These are phyloP conservation scores for Myocastor coypus DNA, from an alignment of 2,113 vertebrate genomes.

Conservation along the genomic window DNA sequence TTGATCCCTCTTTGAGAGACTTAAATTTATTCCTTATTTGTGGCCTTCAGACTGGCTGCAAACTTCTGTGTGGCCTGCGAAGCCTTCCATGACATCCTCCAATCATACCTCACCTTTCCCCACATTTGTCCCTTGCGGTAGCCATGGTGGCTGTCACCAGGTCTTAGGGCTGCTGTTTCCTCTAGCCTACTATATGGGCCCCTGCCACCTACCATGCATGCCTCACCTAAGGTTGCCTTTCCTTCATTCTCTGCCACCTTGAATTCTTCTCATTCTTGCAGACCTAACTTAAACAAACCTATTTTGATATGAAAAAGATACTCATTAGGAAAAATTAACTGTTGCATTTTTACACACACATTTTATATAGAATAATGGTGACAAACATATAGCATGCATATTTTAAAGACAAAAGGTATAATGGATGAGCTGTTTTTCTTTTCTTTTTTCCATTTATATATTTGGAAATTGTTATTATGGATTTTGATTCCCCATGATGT, in stretches of 20 bases:
- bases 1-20: not conserved
- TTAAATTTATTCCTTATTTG: not conserved
- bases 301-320: not conserved
- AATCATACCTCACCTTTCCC: not conserved
- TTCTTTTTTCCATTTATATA: too few species aligned
- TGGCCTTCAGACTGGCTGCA: not conserved
- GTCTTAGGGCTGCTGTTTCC: not conserved
- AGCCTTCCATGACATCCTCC: not conserved
- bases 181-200: not conserved
- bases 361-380: not conserved
- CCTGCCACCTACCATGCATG: too few species aligned
- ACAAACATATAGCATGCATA: not conserved
- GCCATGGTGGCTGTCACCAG: not conserved
- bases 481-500: not conserved
- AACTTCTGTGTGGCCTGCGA: not conserved
- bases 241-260: not conserved
- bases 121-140: not conserved
- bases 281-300: not conserved
- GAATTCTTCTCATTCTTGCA: constrained; percentile 22
- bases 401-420: not conserved
- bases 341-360: not conserved
- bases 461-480: not conserved
- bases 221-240: not conserved
- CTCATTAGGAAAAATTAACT: not conserved
- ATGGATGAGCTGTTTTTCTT: not conserved